Conservation (phyloP, 2,797 vertebrate species). For the Mus spretus region DNA sequence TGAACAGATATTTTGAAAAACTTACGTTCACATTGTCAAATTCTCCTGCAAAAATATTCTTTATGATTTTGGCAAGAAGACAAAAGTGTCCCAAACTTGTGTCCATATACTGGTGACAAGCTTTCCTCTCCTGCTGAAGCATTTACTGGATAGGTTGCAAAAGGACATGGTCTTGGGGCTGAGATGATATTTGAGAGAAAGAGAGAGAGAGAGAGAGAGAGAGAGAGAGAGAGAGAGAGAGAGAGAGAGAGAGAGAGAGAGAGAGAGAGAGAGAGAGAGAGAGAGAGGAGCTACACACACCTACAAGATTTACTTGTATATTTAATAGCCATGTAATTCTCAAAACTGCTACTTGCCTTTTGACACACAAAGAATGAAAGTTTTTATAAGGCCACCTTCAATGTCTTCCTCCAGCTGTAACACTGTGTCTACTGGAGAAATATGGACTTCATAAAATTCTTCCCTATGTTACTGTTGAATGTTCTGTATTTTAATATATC, state of each 20-base stretch:
- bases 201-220: not conserved
- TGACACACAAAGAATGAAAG: constrained; percentile 31
- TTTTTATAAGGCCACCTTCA: not conserved
- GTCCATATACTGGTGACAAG: not conserved
- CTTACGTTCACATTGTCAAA: not conserved
- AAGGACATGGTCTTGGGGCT: not conserved
- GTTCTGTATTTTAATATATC: not conserved
- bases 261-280: no score
- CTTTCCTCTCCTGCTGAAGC: not conserved
- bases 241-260: not conserved
- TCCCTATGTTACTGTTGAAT: not conserved
- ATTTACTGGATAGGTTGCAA: not conserved
- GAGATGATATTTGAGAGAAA: not conserved
- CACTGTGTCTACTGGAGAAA: constrained; percentile 1
- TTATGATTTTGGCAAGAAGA: not conserved
- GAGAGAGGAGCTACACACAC: no score
- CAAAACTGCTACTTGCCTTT: not conserved
- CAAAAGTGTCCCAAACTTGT: constrained; percentile 34
- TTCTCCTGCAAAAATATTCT: not conserved
- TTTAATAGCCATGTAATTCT: not conserved
- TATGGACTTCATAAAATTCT: not conserved
- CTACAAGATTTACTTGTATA: not conserved
- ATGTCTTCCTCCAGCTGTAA: not conserved
- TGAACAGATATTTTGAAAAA: not conserved
- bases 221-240: no score